Base-by-base conservation (phyloP, 2,797 vertebrate genomes). In the Takifugu rubripes region DNA sequence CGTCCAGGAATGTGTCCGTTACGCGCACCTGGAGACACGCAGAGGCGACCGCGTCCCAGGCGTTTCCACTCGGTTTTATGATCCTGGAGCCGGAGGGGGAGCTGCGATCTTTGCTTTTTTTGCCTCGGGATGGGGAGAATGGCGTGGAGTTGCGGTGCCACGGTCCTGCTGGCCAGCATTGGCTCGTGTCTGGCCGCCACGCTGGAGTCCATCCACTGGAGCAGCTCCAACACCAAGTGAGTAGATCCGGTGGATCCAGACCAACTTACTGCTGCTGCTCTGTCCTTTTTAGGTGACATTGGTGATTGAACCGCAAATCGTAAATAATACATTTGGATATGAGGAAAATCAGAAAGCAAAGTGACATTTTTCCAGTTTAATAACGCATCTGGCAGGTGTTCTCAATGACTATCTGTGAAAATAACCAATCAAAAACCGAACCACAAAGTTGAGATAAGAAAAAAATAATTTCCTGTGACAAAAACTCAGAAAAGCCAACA, bases 171-270 rank as follows among this genome's bases (percentile, higher is more conserved):
- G 70, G 61, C 73, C 67, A 11, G 83, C 57, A 17, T 74, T 15
- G 64, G 78, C 71, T 70, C 78, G 0, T 83, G 84, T 49, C 61
- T 77, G 17, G 86, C 89, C n/a, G 64, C 77, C 69, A 84, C 88
- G 25, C 72, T 92, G 77, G 90, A 91, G 54, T 88, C 90, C 27
- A 67, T 92, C 79, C 86, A 85, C 70, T 92, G 91, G 91, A 91
- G 89, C 68, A 83, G 81, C 54, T 88, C 90, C 57, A 91, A 92
- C 45, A 60, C 82, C n/a, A 90, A 89, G 91, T 92, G 81, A 87
- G 90, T 84, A 10, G 16, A 46, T 10, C 16, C 16, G 44, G 16
- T 4, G 11, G 42, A 17, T 10, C 6, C 6, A 33, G 11, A 40
- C 12, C 36, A 40, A 14, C 36, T 2, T 10, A 2, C 31, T 33